Base-by-base conservation (phyloP, 2,797 vertebrate species). In the Rachycentron canadum region DNA sequence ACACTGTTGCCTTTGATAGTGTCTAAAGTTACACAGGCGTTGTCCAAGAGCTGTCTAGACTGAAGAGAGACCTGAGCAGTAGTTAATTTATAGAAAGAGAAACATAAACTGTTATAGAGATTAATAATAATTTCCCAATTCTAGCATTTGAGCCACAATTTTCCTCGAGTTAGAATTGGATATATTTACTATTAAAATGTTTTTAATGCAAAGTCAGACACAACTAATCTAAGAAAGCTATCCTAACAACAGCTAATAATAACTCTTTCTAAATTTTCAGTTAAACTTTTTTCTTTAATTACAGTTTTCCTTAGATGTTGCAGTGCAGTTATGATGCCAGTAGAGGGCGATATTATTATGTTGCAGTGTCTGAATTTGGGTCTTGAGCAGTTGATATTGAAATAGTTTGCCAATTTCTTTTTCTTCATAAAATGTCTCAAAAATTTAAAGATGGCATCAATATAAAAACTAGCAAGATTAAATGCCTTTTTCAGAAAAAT, bases 321-420 rank as follows among this genome's bases (percentile, higher is more conserved):
- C 83, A 81, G 73, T 76, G 57, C 40, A 5, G 19, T 3, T 0
- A 7, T 41, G 0, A 0, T 5, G 17, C 84, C 93, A 81, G 78
- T 58, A 89, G 92, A 59, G 82, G 86, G 81, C 85, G 72, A 67
- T 77, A 52, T 90, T 50, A 68, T 62, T 32, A 25, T 69, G 30
- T 63, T 76, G 13, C 59, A 50, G 0, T 4, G 19, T 23, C 8
- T 75, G 1, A 23, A 19, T 19, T 55, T 6, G 3, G 2, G 4
- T 49, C 7, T 40, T 28, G 2, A 34, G 10, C 25, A 72, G 32
- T 32, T 78, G n/a, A 26, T 52, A 16, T 41, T 12, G 4, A 68
- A 78, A 10, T 25, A 1, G 26, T 41, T 63, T 16, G 9, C 8
- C 7, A 23, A 36, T 0, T 32, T 61, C 9, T 5, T 70, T 40